Evolutionary conservation across 2,888 invertebrate genomes (phyloP).

Genomic region (Cremastinae sp.): DNA sequence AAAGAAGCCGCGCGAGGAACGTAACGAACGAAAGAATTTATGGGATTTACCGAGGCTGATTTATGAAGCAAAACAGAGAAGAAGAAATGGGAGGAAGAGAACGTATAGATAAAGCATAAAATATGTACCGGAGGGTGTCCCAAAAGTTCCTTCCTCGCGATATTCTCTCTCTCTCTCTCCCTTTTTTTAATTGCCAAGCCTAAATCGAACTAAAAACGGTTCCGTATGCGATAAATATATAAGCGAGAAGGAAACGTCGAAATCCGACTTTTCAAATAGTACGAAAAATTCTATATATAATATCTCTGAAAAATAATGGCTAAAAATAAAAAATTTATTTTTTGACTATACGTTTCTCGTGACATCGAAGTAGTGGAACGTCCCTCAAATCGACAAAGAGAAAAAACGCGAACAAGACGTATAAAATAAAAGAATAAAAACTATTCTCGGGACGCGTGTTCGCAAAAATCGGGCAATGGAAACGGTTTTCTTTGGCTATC

Average conservation of each 20-base stretch:
- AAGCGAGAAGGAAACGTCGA: neutral
- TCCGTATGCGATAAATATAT: neutral
- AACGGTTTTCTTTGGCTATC: slow-evolving; percentile 45
- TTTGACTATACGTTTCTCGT: too few species aligned
- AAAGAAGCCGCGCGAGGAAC: neutral
- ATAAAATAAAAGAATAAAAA: neutral
- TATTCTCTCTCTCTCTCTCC: too few species aligned
- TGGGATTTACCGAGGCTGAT: slow-evolving; percentile 44
- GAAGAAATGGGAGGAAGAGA: neutral
- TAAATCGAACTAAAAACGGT: neutral
- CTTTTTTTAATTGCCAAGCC: slow-evolving; percentile 4
- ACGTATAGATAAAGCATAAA: slow-evolving; percentile 34
- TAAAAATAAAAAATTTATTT: too few species aligned
- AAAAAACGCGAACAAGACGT: neutral
- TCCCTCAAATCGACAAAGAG: too few species aligned
- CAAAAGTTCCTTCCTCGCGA: slow-evolving; percentile 3
- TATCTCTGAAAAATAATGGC: too few species aligned
- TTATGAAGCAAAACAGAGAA: slow-evolving; percentile 42
- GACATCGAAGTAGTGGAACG: too few species aligned
- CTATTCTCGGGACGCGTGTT: neutral
- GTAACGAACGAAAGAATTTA: slow-evolving; percentile 42
- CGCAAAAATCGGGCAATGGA: slow-evolving; percentile 7
- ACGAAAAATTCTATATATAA: too few species aligned
- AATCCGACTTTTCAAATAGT: too few species aligned
- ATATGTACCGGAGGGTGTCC: slow-evolving; percentile 10